phyloP scores from a whole-genome alignment of 2,888 invertebrate genomes.

The Parasteatoda lunata region DNA sequence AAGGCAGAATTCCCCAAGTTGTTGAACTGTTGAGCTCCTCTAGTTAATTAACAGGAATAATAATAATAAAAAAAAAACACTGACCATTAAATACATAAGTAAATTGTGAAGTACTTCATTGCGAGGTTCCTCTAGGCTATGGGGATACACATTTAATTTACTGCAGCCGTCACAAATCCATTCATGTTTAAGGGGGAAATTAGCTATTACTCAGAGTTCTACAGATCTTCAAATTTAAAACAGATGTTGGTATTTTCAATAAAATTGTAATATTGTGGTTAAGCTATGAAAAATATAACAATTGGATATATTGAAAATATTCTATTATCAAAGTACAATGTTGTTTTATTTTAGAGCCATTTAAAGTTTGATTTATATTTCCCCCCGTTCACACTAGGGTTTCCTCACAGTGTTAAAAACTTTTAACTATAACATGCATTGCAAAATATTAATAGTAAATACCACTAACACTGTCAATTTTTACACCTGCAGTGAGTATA shows the following conservation, averaged over 20 bases:
- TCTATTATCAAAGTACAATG: too few relatives aligned
- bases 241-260: too few relatives aligned
- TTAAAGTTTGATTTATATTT: constrained; percentile 8
- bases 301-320: too few relatives aligned
- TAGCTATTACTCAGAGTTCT: too few relatives aligned
- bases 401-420: constrained; percentile 65
- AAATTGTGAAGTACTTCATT: constrained; percentile 63
- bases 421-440: constrained; percentile 65
- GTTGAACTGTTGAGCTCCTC: constrained; percentile 68
- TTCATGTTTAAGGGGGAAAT: neutral
- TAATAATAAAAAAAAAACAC: constrained; percentile 43
- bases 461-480: constrained; percentile 68
- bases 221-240: too few relatives aligned
- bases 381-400: constrained; percentile 65
- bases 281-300: too few relatives aligned
- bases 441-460: constrained; percentile 66
- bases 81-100: constrained; percentile 62
- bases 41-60: constrained; percentile 40
- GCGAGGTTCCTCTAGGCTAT: constrained; percentile 68
- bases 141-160: constrained; percentile 15
- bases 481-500: constrained; percentile 66
- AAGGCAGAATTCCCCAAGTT: constrained; percentile 67
- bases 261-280: too few relatives aligned
- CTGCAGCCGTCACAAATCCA: neutral
- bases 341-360: too few relatives aligned